Percentiles rank a stretch among this genome's conserved stretches.
Evolutionary conservation across 1,140 invertebrate species (phyloP).

Genomic region (Adelges cooleyi): DNA sequence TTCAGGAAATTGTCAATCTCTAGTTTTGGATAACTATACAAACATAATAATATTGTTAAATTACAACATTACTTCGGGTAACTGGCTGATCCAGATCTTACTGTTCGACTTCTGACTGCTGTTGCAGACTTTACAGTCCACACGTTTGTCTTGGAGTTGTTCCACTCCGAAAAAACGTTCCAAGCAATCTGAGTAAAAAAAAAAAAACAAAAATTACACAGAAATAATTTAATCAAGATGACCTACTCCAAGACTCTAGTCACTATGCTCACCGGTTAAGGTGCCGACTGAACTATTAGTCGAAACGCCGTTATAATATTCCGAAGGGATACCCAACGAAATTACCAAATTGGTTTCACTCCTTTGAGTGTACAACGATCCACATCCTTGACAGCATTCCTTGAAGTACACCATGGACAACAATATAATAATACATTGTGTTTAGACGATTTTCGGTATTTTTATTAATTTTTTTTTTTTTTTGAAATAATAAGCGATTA

Average conservation of each 20-base stretch:
- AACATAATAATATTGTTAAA: not conserved
- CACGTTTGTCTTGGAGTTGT: conserved; percentile 69
- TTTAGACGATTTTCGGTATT: no score
- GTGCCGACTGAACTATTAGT: not conserved
- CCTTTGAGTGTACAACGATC: no score
- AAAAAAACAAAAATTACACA: not conserved
- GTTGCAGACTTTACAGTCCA: conserved; percentile 70
- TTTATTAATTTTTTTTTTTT: no score
- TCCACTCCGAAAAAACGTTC: conserved; percentile 67
- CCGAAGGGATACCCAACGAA: conserved; percentile 61
- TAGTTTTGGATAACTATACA: not conserved
- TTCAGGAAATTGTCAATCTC: conserved; percentile 3
- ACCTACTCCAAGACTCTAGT: no score
- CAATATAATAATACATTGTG: no score
- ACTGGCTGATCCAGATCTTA: conserved; percentile 68
- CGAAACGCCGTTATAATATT: conserved; percentile 32
- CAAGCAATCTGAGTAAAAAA: conserved; percentile 51
- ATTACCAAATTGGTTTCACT: no score
- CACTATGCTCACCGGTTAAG: not conserved
- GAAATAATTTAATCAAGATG: not conserved
- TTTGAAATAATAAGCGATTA: no score
- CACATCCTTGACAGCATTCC: no score
- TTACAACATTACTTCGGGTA: conserved; percentile 57
- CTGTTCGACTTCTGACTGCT: conserved; percentile 72
- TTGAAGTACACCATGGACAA: no score